Base-by-base conservation (phyloP, 2,797 vertebrate species). In the Myripristis jacobus region DNA sequence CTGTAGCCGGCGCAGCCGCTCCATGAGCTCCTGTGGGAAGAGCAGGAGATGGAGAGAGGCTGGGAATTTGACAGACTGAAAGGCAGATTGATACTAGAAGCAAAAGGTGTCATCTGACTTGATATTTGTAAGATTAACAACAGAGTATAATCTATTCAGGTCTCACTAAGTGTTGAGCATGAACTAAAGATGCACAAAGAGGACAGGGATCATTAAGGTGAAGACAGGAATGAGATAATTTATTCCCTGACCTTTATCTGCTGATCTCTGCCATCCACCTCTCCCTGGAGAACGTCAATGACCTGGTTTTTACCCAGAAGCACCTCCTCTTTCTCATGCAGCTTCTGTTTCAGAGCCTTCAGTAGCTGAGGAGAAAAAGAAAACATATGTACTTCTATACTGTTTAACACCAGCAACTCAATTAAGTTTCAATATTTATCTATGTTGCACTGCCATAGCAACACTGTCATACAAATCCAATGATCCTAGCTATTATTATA, bases 281-380 rank as follows among this genome's bases (percentile, higher is more conserved):
- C 96, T 19, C 93, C 94, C 79, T 97, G 96, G 36, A 97, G 92
- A 54, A 97, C 94, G 24, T 95, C 94, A 2, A 97, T 96, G 66
- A 97, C 96, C 84, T 97, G 96, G 0, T 93, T 94, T 77, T 95
- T 96, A 60, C 96, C 96, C 56, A 95, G 86, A 73, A 97, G 92
- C 31, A 97, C 96, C 83, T 97, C 96, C 78, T 97, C 96, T 75
- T 97, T 96, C 87, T 97, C 96, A 16, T 97, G 95, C 1, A 97
- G 94, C 80, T 97, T 97, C 91, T 96, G 96, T 70, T 97, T 97
- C 36, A 97, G 90, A 36, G 96, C 95, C 82, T 97, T 97, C 12
- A 97, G 70, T 1, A 97, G 93, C 96, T 97, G 87, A 44, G 18
- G 31, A 46, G 21, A 0, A 56, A 8, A 34, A 0, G 29, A 65